Evolutionary conservation across 2,888 invertebrate genomes (phyloP).

Genomic region (Pteria penguin): DNA sequence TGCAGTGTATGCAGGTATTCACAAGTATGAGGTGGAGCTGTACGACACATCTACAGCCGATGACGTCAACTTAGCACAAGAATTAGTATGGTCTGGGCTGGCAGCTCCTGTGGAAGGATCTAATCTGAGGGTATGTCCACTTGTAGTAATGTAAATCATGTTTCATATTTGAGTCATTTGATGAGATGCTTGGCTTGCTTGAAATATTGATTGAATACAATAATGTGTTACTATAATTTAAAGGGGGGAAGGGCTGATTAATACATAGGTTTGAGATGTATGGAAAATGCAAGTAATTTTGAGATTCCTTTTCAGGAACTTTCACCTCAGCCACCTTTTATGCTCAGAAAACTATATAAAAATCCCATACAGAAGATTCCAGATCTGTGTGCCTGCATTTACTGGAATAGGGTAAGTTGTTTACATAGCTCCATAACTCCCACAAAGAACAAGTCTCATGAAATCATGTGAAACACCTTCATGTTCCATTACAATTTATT

Average conservation of each 20-base stretch:
- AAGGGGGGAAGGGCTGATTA: no score
- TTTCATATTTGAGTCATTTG: no score
- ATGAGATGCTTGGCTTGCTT: no score
- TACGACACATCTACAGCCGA: constrained; percentile 53
- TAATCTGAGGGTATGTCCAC: constrained; percentile 38
- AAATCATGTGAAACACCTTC: no score
- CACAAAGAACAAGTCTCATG: no score
- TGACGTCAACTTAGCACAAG: constrained; percentile 64
- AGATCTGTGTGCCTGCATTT: constrained; percentile 63
- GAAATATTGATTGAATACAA: no score
- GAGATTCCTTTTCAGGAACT: constrained; percentile 45
- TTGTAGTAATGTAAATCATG: no score
- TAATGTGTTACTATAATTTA: no score
- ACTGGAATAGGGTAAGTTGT: constrained; percentile 64
- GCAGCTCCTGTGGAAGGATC: constrained; percentile 44
- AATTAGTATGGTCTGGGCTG: constrained; percentile 62
- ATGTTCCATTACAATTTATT: no score
- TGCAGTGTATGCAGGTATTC: constrained; percentile 54
- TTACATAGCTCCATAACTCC: no score
- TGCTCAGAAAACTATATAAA: constrained; percentile 48
- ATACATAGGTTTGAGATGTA: no score
- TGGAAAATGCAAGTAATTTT: no score
- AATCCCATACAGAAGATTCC: constrained; percentile 55
- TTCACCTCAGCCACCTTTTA: constrained; percentile 45
- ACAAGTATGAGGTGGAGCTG: constrained; percentile 64